A percentile compares a stretch with the other conserved stretches of the same genome.
Evolutionary conservation across 2,113 vertebrate genomes (phyloP).

Genomic region (Antechinus flavipes): DNA sequence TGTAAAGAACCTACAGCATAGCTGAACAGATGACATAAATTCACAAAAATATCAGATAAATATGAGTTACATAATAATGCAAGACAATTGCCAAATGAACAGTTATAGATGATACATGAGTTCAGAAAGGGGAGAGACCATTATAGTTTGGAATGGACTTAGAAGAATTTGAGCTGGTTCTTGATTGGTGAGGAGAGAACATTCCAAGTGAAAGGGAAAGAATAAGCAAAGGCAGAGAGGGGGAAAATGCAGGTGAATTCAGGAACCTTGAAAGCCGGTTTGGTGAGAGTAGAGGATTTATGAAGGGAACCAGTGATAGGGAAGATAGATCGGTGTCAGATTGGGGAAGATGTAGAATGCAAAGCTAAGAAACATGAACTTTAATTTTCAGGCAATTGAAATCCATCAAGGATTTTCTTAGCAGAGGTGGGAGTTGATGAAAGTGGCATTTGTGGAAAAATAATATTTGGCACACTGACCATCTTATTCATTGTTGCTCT

Average conservation of each 20-base stretch:
- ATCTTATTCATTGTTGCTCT: background rate
- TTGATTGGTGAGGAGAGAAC: background rate
- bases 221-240: background rate
- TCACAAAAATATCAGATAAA: constrained; percentile 15
- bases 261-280: background rate
- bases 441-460: background rate
- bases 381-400: background rate
- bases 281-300: background rate
- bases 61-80: constrained; percentile 20
- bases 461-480: background rate
- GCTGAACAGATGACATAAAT: background rate
- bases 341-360: background rate
- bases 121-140: constrained; percentile 1
- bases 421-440: background rate
- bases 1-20: background rate
- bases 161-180: constrained; percentile 8
- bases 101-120: background rate
- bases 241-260: background rate
- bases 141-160: constrained; percentile 27
- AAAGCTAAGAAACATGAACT: constrained; percentile 7
- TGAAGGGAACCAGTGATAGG: background rate
- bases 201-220: background rate
- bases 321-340: background rate
- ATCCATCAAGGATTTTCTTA: constrained; percentile 3
- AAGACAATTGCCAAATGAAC: constrained; percentile 15